Evolutionary conservation across 2,113 vertebrate genomes (phyloP).

Genomic region (Podocnemis expansa): DNA sequence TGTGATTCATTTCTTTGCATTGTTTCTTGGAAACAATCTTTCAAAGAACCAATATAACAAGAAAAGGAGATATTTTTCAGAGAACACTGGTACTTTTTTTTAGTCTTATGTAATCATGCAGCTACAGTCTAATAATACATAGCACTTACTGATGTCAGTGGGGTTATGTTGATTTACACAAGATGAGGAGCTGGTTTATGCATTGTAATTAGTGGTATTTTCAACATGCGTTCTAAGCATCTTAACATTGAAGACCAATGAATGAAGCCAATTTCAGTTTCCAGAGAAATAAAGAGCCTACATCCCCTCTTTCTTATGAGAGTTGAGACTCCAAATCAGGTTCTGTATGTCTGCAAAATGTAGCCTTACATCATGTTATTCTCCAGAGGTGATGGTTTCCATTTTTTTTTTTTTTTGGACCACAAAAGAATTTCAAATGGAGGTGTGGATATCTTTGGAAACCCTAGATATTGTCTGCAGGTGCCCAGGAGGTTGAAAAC

Average conservation of each 20-base stretch:
- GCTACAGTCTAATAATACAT: background rate
- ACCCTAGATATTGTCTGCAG: background rate
- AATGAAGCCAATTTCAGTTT: background rate
- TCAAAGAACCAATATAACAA: background rate
- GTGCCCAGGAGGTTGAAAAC: background rate
- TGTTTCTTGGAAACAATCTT: background rate
- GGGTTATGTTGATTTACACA: background rate
- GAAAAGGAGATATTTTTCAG: background rate
- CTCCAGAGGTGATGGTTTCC: background rate
- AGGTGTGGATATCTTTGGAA: background rate
- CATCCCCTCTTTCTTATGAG: background rate
- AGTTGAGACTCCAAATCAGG: background rate
- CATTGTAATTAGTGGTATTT: background rate
- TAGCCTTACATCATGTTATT: background rate
- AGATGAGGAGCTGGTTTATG: slow-evolving; percentile 1
- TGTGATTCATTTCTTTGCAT: background rate
- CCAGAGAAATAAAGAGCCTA: background rate
- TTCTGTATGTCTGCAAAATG: too few species aligned
- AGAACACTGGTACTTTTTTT: background rate
- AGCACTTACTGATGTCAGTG: slow-evolving; percentile 9
- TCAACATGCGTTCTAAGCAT: background rate
- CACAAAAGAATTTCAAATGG: background rate
- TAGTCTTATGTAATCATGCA: background rate
- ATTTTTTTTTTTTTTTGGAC: background rate
- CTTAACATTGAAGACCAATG: background rate